Percentiles rank a stretch among this genome's conserved stretches.
phyloP scores from a whole-genome alignment of 2,113 vertebrate genomes.

The Syrmaticus mikado region DNA sequence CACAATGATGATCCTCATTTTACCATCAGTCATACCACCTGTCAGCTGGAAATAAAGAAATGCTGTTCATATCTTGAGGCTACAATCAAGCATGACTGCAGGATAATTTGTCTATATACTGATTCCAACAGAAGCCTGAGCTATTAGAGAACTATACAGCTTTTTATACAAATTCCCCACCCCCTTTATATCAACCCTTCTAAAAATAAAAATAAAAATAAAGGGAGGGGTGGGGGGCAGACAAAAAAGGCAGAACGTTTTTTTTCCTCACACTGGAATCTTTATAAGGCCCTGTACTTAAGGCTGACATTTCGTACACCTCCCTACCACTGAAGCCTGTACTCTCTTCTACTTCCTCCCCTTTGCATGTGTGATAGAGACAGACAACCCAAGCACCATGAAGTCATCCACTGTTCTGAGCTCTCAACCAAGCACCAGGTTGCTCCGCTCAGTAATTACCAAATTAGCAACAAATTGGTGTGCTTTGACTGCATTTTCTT shows the following conservation, averaged over 20 bases:
- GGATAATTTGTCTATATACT: slow-evolving; percentile 10
- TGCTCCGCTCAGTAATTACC: neutral
- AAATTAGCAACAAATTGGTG: neutral
- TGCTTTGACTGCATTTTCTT: neutral
- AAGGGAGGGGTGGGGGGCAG: too few relatives aligned
- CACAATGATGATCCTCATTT: neutral
- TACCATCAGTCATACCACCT: neutral
- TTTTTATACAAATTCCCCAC: neutral
- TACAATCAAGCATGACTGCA: neutral
- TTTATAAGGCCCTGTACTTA: neutral
- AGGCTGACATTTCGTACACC: neutral
- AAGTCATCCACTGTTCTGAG: fast-evolving
- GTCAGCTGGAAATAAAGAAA: slow-evolving; percentile 51
- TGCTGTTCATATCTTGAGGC: neutral
- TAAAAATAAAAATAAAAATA: neutral
- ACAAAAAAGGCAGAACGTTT: neutral
- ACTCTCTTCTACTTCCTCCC: neutral
- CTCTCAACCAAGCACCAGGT: neutral
- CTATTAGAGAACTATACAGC: neutral
- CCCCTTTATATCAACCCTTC: neutral
- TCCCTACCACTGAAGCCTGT: neutral
- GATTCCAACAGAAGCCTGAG: neutral
- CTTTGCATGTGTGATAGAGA: fast-evolving
- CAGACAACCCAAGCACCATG: neutral
- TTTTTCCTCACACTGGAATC: neutral